Evolutionary conservation across 2,113 vertebrate species (phyloP).

Genomic region (Pygoscelis adeliae): DNA sequence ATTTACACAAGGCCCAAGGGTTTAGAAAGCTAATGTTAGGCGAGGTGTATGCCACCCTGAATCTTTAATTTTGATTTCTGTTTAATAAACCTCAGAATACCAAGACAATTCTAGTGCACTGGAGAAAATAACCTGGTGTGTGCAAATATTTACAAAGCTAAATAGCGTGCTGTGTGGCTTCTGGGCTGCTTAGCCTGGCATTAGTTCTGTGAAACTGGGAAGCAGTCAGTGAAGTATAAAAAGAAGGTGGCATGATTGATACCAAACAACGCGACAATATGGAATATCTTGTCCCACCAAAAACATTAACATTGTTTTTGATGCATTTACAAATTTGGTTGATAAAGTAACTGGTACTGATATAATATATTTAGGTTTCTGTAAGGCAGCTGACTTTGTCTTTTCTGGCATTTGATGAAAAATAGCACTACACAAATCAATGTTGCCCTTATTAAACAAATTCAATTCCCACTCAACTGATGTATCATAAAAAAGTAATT

Average conservation of each 20-base stretch:
- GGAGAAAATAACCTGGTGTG: not conserved
- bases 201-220: not conserved
- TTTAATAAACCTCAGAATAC: not conserved
- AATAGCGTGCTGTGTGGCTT: not conserved
- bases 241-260: not conserved
- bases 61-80: not conserved
- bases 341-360: not conserved
- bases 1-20: not conserved
- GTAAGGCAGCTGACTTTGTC: not conserved
- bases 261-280: not conserved
- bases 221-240: not conserved
- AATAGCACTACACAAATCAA: not conserved
- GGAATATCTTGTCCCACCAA: not conserved
- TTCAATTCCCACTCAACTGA: not conserved
- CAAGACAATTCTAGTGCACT: not conserved
- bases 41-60: not conserved
- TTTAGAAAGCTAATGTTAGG: not conserved
- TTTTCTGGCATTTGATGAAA: constrained; percentile 1
- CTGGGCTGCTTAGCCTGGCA: not conserved
- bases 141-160: not conserved
- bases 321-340: not conserved
- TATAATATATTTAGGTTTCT: not conserved
- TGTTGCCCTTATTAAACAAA: not conserved
- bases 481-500: not conserved
- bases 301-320: not conserved